Evolutionary conservation across 2,888 invertebrate genomes (phyloP), one percentile per base, ranked within the genome.

Genomic region (Agriotes lineatus): DNA sequence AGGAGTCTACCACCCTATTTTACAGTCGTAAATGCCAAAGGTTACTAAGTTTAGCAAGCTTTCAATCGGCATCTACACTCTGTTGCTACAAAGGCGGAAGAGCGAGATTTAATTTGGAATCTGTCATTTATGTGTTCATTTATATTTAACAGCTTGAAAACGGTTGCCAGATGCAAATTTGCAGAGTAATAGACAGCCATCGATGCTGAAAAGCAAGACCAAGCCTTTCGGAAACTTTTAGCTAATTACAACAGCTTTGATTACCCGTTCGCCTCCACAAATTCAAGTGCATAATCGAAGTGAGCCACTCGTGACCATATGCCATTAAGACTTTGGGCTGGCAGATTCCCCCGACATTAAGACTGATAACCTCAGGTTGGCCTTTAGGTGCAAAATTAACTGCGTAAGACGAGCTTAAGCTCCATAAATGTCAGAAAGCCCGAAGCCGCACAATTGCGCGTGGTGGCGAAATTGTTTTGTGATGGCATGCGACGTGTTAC

Each of bases 321-420:
- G 14, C 52, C 33, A 52, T 52, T 52, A 52, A 7, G 6, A 33
- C 18, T 9, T 12, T 33, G 9, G 52, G 5, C 12, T 18, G 52
- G 33, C 18, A 52, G 52, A 52, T 52, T 52, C 22, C 7, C 20
- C 4, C n/a, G 37, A 20, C 22, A 37, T 57, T 39, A 57, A 57
- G 39, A 57, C 37, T 57, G 56, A 37, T 25, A 19, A 57, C 19
- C 39, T 57, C 33, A 18, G 30, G 6, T 10, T 57, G 56, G 22
- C 56, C 37, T 57, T 57, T 57, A 52, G 20, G 39, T 22, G 56
- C 56, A 39, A 57, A 57, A 57, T 57, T 37, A 57, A 57, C 39
- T n/a, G 19, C 22, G 56, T 57, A 39, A 39, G 56, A 57, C 37
- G 22, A 57, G 52, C 56, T 57, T 20, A 57, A 37, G 22, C 39